phyloP scores from a whole-genome alignment of 2,888 invertebrate species.

The Abrostola triplasia region DNA sequence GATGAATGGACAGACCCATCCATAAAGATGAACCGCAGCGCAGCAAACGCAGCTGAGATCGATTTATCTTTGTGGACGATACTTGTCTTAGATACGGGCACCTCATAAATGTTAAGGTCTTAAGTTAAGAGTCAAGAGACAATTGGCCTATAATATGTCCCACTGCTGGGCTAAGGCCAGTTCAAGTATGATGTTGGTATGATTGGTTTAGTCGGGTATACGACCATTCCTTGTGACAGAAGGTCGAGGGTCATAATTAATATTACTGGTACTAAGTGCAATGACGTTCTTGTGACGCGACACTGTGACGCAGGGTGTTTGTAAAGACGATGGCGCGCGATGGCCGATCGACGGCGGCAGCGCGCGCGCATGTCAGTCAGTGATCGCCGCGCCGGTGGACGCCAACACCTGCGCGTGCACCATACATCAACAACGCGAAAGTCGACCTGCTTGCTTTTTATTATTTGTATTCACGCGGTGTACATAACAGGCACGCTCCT shows the following conservation, averaged over 20 bases:
- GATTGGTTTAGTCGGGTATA: slow-evolving; percentile 1
- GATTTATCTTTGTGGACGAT: too few relatives aligned
- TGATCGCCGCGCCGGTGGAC: slow-evolving; percentile 71
- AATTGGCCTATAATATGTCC: too few relatives aligned
- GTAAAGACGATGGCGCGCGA: slow-evolving; percentile 46
- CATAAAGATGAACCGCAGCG: too few relatives aligned
- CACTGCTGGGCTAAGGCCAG: too few relatives aligned
- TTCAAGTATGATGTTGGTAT: too few relatives aligned
- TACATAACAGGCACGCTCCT: slow-evolving; percentile 67
- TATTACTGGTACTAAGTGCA: slow-evolving; percentile 21
- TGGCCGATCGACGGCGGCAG: slow-evolving; percentile 45
- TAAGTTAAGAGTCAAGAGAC: too few relatives aligned
- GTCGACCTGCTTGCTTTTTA: slow-evolving; percentile 69
- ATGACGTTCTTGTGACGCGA: slow-evolving; percentile 57
- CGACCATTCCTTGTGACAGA: slow-evolving; percentile 11
- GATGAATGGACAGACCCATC: too few relatives aligned
- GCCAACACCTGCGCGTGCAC: slow-evolving; percentile 73
- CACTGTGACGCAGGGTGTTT: slow-evolving; percentile 49
- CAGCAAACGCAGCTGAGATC: too few relatives aligned
- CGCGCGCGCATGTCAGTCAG: slow-evolving; percentile 72
- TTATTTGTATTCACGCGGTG: slow-evolving; percentile 80
- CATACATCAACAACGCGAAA: slow-evolving; percentile 74
- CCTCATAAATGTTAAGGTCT: too few relatives aligned
- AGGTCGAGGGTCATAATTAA: slow-evolving; percentile 22
- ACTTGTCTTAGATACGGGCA: too few relatives aligned